phyloP scores from a whole-genome alignment of 2,797 vertebrate genomes.

The Gallinago nigripennis region DNA sequence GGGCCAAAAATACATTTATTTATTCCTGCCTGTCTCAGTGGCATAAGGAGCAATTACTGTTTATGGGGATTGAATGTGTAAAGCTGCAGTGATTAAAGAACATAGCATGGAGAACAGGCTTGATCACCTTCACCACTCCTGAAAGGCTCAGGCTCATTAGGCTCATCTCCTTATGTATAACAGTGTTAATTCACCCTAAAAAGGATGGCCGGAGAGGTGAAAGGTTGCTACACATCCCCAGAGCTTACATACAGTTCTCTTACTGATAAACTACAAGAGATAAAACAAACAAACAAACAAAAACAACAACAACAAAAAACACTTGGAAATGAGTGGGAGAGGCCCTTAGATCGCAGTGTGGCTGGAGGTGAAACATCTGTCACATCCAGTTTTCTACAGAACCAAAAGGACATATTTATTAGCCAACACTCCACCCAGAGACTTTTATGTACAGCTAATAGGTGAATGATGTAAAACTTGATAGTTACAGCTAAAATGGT shows the following conservation, averaged over 20 bases:
- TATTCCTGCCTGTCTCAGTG: background rate
- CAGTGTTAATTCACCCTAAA: conserved; percentile 20
- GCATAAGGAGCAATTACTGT: conserved; percentile 23
- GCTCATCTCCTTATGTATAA: conserved; percentile 31
- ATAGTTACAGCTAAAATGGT: background rate
- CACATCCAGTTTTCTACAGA: background rate
- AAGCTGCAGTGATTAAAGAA: conserved; percentile 36
- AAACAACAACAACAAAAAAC: background rate
- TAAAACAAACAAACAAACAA: background rate
- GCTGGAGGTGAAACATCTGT: conserved; percentile 35
- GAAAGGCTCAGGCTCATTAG: conserved; percentile 43
- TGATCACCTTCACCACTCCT: conserved; percentile 14
- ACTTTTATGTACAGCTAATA: background rate
- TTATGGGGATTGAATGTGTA: background rate
- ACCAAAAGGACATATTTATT: conserved; percentile 4
- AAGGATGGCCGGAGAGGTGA: conserved; percentile 1
- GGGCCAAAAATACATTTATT: background rate
- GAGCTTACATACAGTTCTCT: background rate
- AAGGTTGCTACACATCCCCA: background rate
- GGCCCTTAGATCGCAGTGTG: accelerated
- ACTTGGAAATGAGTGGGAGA: background rate
- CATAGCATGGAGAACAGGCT: background rate
- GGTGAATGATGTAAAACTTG: background rate
- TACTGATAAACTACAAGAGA: background rate
- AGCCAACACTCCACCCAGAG: background rate